Conservation (phyloP, 1,140 invertebrate genomes). For the Drosophila grimshawi region DNA sequence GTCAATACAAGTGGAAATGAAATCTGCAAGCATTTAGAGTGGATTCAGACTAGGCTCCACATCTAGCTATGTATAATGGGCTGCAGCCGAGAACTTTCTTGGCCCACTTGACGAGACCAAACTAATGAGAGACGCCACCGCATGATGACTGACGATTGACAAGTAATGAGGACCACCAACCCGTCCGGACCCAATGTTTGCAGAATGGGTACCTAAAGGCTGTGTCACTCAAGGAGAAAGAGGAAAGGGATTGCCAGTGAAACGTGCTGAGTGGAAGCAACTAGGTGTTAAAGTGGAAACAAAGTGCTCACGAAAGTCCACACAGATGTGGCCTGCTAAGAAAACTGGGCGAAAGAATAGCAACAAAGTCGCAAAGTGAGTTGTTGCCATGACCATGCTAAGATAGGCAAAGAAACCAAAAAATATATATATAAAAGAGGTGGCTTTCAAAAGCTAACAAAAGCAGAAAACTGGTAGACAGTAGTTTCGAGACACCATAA, state of each 20-base stretch:
- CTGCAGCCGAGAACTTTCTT: constrained; percentile 40
- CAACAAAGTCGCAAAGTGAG: constrained; percentile 26
- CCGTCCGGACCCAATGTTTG: constrained; percentile 40
- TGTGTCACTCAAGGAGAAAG: too few relatives aligned
- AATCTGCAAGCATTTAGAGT: background rate
- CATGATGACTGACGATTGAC: constrained; percentile 54
- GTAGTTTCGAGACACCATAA: too few relatives aligned
- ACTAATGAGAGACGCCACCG: constrained; percentile 37
- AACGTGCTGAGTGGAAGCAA: background rate
- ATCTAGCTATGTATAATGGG: constrained; percentile 20
- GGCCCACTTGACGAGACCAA: constrained; percentile 51
- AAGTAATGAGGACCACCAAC: constrained; percentile 39
- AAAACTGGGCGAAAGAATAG: background rate
- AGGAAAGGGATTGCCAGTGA: background rate
- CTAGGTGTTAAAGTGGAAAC: constrained; percentile 19
- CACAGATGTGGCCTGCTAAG: constrained; percentile 2
- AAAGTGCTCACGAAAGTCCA: constrained; percentile 20
- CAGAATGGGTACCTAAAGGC: constrained; percentile 59
- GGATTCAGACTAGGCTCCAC: background rate
- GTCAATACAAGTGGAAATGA: constrained; percentile 3
- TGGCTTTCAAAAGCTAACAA: background rate
- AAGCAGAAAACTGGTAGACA: background rate
- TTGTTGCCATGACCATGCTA: background rate
- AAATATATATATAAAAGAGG: background rate
- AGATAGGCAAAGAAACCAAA: constrained; percentile 1